phyloP scores from a whole-genome alignment of 2,888 invertebrate species.

The Liodrosophila aerea region DNA sequence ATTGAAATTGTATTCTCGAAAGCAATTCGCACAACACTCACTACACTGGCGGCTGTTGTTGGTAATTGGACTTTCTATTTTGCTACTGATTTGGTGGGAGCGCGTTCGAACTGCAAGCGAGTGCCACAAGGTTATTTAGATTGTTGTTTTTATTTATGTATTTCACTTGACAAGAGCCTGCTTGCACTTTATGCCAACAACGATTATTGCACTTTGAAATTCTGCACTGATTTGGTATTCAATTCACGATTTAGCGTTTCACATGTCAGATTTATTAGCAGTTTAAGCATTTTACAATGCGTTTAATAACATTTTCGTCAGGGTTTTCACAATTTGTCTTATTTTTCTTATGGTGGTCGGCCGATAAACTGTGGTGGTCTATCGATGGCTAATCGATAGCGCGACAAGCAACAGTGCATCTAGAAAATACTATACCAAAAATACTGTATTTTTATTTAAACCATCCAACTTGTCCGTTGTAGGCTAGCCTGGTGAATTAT shows the following conservation, averaged over 20 bases:
- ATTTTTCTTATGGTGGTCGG: conserved; percentile 48
- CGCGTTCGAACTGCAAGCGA: conserved; percentile 36
- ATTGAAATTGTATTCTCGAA: conserved; percentile 28
- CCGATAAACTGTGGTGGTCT: conserved; percentile 33
- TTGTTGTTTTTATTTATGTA: conserved; percentile 59
- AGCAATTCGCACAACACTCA: conserved; percentile 71
- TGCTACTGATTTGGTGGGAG: conserved; percentile 43
- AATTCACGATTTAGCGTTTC: conserved; percentile 52
- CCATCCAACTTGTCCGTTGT: no score
- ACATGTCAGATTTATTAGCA: conserved; percentile 49
- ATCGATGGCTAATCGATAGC: conserved; percentile 12
- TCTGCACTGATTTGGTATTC: conserved; percentile 59
- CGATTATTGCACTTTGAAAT: conserved; percentile 70
- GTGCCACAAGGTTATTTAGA: conserved; percentile 66
- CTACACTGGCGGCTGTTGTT: conserved; percentile 76
- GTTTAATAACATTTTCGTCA: conserved; percentile 64
- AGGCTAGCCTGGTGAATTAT: no score
- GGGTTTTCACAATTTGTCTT: conserved; percentile 51
- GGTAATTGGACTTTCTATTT: conserved; percentile 72
- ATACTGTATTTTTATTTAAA: conserved; percentile 3
- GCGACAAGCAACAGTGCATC: conserved; percentile 11
- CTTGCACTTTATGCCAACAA: conserved; percentile 31
- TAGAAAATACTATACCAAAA: not conserved
- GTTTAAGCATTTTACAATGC: conserved; percentile 65
- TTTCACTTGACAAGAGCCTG: conserved; percentile 20